A percentile compares a stretch with the other conserved stretches of the same genome.
Evolutionary conservation across 2,888 invertebrate species (phyloP).

Genomic region (Tenthredo amoena): DNA sequence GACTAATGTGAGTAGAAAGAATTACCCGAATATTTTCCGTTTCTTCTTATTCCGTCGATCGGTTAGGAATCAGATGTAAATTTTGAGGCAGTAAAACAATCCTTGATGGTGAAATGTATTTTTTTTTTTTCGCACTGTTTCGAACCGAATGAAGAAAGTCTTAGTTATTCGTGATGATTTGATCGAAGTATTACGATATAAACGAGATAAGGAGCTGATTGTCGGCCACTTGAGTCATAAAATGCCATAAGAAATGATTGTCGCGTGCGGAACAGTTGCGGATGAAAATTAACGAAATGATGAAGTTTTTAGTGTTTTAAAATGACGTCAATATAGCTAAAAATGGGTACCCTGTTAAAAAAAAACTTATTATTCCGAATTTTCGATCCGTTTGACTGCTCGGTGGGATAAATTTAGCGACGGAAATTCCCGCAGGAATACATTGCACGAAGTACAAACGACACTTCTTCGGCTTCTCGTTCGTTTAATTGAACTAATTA

Average conservation of each 20-base stretch:
- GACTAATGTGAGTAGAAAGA: not conserved
- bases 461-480: constrained; percentile 4
- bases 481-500: constrained; percentile 24
- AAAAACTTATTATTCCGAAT: constrained; percentile 27
- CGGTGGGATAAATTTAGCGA: not conserved
- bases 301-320: constrained; percentile 33
- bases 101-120: not conserved
- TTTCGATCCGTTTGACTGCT: constrained; percentile 10
- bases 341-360: constrained; percentile 37
- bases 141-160: not conserved
- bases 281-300: constrained; percentile 12
- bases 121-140: not conserved
- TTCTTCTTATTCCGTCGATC: not conserved
- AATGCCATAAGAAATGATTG: not conserved
- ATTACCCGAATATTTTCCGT: not conserved
- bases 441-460: not conserved
- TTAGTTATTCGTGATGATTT: not conserved
- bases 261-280: not conserved
- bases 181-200: not conserved
- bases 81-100: not conserved
- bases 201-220: not conserved
- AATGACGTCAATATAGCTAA: constrained; percentile 32
- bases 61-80: not conserved
- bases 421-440: not conserved
- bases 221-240: not conserved